A percentile compares a stretch with the other conserved stretches of the same genome.
Conservation (phyloP, 2,888 invertebrate genomes). For the Itoplectis maculator region DNA sequence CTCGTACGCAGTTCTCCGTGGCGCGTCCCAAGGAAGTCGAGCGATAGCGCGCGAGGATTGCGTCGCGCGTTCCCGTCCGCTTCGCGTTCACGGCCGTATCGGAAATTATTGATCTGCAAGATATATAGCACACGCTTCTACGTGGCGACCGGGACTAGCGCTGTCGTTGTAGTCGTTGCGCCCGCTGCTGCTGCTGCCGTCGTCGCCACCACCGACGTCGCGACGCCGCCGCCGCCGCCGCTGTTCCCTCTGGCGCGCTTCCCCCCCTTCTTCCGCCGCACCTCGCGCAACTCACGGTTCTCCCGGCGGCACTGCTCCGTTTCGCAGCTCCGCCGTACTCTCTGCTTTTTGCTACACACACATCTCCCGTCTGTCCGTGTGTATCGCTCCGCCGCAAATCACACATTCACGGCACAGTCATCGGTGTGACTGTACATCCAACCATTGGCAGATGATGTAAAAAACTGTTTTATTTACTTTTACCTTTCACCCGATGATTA, state of each 20-base stretch:
- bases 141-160: constrained; percentile 58
- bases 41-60: constrained; percentile 49
- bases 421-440: not conserved
- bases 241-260: constrained; percentile 82
- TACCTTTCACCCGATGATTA: too few species aligned
- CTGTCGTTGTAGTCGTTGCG: constrained; percentile 45
- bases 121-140: constrained; percentile 62
- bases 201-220: constrained; percentile 49
- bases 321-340: constrained; percentile 51
- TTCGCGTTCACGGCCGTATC: constrained; percentile 73
- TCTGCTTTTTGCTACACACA: constrained; percentile 52
- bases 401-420: not conserved
- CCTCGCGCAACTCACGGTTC: constrained; percentile 38
- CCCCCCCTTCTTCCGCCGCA: constrained; percentile 76
- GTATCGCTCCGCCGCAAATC: constrained; percentile 30
- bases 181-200: not conserved
- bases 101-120: constrained; percentile 80
- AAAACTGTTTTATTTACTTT: too few species aligned
- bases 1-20: not conserved
- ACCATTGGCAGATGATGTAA: too few species aligned
- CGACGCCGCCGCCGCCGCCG: constrained; percentile 76
- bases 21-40: constrained; percentile 34
- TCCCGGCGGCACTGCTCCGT: constrained; percentile 51
- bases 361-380: constrained; percentile 36
- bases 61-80: constrained; percentile 45